phyloP scores from a whole-genome alignment of 2,888 invertebrate species.

The Apotomis betuletana region DNA sequence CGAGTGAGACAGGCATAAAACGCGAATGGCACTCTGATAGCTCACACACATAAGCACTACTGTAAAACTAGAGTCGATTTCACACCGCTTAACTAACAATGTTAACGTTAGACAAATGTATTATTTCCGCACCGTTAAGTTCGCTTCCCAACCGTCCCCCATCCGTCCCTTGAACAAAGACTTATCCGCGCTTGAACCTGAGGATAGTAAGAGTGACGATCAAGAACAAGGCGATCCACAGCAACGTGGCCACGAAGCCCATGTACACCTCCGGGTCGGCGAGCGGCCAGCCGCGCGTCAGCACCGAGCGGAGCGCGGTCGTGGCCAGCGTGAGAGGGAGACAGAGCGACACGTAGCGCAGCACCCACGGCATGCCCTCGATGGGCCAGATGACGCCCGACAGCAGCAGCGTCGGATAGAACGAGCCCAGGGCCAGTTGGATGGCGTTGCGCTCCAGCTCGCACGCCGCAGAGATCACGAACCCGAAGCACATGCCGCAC shows the following conservation, averaged over 20 bases:
- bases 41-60: not conserved
- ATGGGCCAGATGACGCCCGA: constrained; percentile 99
- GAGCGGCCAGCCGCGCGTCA: constrained; percentile 94
- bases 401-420: constrained; percentile 95
- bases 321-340: constrained; percentile 96
- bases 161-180: not conserved
- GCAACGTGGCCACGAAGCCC: constrained; percentile 92
- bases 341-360: constrained; percentile 92
- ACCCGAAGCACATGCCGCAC: constrained; percentile 98
- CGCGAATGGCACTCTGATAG: too few relatives aligned
- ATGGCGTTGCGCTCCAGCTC: constrained; percentile 96
- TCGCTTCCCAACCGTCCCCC: not conserved
- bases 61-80: not conserved
- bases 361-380: constrained; percentile 95
- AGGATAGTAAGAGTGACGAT: constrained; percentile 91
- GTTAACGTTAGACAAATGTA: too few relatives aligned
- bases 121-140: too few relatives aligned
- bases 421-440: constrained; percentile 95
- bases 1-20: too few relatives aligned
- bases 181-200: constrained; percentile 91
- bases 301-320: constrained; percentile 93
- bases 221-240: constrained; percentile 93
- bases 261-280: constrained; percentile 92
- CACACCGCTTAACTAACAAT: too few relatives aligned
- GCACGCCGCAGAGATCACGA: constrained; percentile 96